Base-by-base conservation (phyloP, 1,140 invertebrate genomes). In the Sinonovacula constricta region DNA sequence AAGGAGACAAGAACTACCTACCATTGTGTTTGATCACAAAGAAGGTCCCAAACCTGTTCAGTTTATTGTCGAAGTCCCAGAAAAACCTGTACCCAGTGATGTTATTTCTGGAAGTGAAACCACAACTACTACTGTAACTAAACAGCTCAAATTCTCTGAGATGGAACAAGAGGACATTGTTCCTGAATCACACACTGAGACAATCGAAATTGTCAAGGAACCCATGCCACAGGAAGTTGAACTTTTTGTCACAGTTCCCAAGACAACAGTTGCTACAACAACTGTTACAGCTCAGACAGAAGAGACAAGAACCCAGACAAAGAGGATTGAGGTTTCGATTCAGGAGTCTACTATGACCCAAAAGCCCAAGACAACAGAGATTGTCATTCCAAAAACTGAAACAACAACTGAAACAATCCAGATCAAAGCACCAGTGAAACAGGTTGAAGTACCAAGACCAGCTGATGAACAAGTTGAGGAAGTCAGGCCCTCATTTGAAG, bases 311-410 rank as follows among this genome's bases (percentile, higher is more conserved):
- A 63, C 74, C 30, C 80, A 79, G 34, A 82, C 84, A 49, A 81
- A 89, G 51, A 85, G 84, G 68, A 87, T 88, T 78, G 88, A 89
- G 36, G 84, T 89, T 22, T 84, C 87, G 60, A 87, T 89, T 36
- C 83, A 89, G 59, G 84, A 88, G 62, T 79, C 83, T 28, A 80
- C 78, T 22, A 84, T 87, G 57, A 81, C 83, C 39, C 82, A 83
- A 68, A 83, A 86, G 59, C 85, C 86, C 45, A 71, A 86, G 60
- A 72, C 77, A n/a, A 85, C 83, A 26, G 86, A 89, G 76, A 82
- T 88, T 45, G 65, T 83, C 26, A 79, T 87, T 14, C 75, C 75
- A 31, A 70, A 51, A 31, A 62, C 75, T 51, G 49, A 78, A 34
- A 70, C 59, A 45, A 69, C 65, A 3, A 51, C 65, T 5, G 49